Evolutionary conservation across 2,888 invertebrate species (phyloP).

Genomic region (Entomobrya multifasciata): DNA sequence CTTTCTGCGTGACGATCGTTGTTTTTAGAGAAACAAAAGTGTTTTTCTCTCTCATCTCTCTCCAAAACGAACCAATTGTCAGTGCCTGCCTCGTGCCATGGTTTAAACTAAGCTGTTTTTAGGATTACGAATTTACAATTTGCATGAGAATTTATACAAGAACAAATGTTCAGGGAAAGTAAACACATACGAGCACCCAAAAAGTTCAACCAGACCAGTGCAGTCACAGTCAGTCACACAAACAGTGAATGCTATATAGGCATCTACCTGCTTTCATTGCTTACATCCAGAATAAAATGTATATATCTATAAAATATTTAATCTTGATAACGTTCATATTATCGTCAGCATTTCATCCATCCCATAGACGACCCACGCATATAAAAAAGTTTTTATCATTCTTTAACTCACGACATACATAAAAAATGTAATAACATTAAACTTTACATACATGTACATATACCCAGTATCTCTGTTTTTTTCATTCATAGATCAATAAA

Average conservation of each 20-base stretch:
- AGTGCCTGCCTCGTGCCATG: too few species aligned
- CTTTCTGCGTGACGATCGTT: background rate
- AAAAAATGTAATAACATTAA: background rate
- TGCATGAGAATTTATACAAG: too few species aligned
- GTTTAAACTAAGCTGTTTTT: too few species aligned
- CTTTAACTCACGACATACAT: background rate
- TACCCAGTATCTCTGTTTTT: constrained; percentile 13
- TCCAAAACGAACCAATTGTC: too few species aligned
- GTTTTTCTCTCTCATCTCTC: too few species aligned
- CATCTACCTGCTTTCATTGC: background rate
- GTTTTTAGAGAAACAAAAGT: background rate
- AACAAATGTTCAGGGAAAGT: too few species aligned
- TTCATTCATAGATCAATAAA: constrained; percentile 66
- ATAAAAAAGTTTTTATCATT: constrained; percentile 33
- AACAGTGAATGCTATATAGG: background rate
- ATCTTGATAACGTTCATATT: background rate
- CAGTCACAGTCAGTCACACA: background rate
- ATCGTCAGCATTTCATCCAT: background rate
- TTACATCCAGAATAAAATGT: too few species aligned
- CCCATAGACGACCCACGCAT: constrained; percentile 17
- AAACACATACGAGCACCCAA: too few species aligned
- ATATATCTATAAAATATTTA: too few species aligned
- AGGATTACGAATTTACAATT: too few species aligned
- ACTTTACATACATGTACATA: background rate
- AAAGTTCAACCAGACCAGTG: too few species aligned